Percentiles rank a stretch among this genome's conserved stretches.
Evolutionary conservation across 2,888 invertebrate genomes (phyloP).

Genomic region (Galerucella nymphaeae): DNA sequence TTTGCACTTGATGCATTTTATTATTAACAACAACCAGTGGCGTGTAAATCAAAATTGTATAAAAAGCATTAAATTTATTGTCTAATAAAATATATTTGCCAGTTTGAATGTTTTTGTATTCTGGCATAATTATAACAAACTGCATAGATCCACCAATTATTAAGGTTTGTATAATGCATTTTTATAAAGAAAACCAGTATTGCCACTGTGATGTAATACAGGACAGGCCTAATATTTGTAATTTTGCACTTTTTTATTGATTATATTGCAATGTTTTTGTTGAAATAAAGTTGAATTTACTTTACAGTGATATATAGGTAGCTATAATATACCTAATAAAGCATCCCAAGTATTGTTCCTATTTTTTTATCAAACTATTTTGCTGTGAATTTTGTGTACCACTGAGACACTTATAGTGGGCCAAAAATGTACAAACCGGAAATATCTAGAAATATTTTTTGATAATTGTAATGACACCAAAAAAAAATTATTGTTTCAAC

Average conservation of each 20-base stretch:
- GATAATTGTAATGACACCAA: slow-evolving; percentile 1
- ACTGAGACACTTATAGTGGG: slow-evolving; percentile 21
- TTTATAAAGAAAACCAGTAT: neutral
- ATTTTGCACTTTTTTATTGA: neutral
- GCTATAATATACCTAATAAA: neutral
- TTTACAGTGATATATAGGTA: slow-evolving; percentile 13
- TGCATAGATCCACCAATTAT: neutral
- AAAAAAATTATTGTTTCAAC: neutral
- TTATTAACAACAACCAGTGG: neutral
- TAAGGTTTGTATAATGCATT: neutral
- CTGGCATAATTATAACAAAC: neutral
- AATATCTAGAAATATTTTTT: slow-evolving; percentile 13
- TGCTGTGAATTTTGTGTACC: slow-evolving; percentile 35
- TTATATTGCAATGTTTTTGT: neutral
- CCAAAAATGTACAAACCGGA: slow-evolving; percentile 13
- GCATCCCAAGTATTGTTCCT: slow-evolving; percentile 11
- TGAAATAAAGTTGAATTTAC: slow-evolving; percentile 1
- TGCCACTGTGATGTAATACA: slow-evolving; percentile 14
- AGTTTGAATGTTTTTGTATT: neutral
- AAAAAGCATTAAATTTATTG: neutral
- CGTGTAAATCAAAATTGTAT: neutral
- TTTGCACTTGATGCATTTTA: slow-evolving; percentile 11
- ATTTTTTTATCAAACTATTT: slow-evolving; percentile 28
- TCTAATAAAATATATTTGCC: neutral
- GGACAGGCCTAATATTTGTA: slow-evolving; percentile 14